Base-by-base conservation (phyloP, 2,797 vertebrate species). In the Acanthornis magna region DNA sequence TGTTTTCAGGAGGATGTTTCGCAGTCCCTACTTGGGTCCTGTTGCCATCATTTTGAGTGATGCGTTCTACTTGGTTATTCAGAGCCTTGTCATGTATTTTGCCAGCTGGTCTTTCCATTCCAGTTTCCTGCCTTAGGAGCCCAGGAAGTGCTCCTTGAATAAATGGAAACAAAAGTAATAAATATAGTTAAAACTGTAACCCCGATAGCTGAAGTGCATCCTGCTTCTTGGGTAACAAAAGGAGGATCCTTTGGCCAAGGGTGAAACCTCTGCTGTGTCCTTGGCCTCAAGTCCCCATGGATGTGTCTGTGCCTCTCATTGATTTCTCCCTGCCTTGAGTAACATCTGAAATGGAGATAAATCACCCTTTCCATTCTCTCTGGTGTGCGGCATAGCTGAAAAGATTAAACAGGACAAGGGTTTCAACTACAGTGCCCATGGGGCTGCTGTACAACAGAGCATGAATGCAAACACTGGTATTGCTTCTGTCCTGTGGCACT, bases 341-440 rank as follows among this genome's bases (percentile, higher is more conserved):
- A 82, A 54, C 18, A 57, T 19, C 22, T 79, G 53, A 79, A 92
- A 92, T 77, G 32, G 77, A 95, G 83, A 89, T 82, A 87, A 93
- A 95, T 88, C 42, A 34, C 77, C 26, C 68, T 78, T 86, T 66
- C 72, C 43, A 16, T 75, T 86, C 73, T 51, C 30, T 75, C 51
- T n/a, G 36, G n/a, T 81, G 55, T 76, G 79, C 0, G 0, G 26
- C 5, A 2, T 13, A 76, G 88, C 81, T 92, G 92, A 94, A 87
- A 86, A 91, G 60, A 90, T 70, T 48, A 38, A 94, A 89, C 66
- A 79, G 86, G 74, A 87, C 77, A 36, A 60, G 68, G 26, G 30
- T 91, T 93, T 90, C 67, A 79, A 61, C 51, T 45, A 32, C 65
- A 70, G 63, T 51, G 55, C 90, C 87, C 70, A 50, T 32, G 78